phyloP scores from a whole-genome alignment of 2,888 invertebrate species.

The Thelaira solivaga region DNA sequence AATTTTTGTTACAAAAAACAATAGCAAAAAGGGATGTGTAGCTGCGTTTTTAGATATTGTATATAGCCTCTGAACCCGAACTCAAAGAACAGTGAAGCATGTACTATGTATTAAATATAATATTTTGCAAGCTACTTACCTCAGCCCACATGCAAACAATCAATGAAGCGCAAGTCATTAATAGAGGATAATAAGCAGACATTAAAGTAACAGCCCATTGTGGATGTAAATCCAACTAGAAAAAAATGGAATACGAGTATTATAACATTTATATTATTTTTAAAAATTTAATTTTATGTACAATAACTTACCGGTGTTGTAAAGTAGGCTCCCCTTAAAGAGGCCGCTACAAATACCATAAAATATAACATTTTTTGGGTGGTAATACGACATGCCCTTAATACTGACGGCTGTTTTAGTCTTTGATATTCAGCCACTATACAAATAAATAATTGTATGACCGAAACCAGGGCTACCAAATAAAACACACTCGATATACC shows the following conservation, averaged over 20 bases:
- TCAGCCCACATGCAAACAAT: conserved; percentile 97
- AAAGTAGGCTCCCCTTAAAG: conserved; percentile 92
- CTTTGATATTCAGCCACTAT: conserved; percentile 88
- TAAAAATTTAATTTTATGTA: conserved; percentile 17
- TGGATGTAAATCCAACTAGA: conserved; percentile 86
- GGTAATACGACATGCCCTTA: conserved; percentile 90
- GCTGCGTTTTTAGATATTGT: too few species aligned
- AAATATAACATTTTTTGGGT: conserved; percentile 93
- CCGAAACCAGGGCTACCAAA: conserved; percentile 88
- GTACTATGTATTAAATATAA: neutral
- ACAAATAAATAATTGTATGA: conserved; percentile 90
- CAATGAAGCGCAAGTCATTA: conserved; percentile 91
- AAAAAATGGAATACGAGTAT: conserved; percentile 78
- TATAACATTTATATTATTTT: neutral
- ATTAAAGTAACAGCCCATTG: conserved; percentile 92
- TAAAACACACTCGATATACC: conserved; percentile 87
- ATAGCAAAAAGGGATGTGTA: too few species aligned
- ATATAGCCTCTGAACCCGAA: too few species aligned
- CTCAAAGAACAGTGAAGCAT: too few species aligned
- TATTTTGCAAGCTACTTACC: conserved; percentile 79
- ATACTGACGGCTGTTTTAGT: conserved; percentile 88
- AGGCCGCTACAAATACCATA: conserved; percentile 90
- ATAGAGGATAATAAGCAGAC: conserved; percentile 92
- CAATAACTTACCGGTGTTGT: conserved; percentile 86
- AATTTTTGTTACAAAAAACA: too few species aligned